A percentile compares a stretch with the other conserved stretches of the same genome.
Conservation (phyloP, 1,140 invertebrate species). For the Gerris buenoi region DNA sequence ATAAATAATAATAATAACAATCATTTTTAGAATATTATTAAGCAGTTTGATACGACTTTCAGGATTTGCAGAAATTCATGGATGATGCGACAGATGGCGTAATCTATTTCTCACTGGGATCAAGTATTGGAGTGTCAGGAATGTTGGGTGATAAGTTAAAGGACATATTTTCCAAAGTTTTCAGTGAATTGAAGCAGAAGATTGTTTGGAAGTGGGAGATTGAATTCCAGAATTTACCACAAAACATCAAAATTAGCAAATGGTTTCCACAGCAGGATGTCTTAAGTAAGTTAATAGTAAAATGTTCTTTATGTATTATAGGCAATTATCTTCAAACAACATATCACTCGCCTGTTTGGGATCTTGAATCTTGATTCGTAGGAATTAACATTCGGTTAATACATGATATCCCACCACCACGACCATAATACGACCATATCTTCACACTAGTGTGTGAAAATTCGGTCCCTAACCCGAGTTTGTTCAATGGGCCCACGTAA, state of each 20-base stretch:
- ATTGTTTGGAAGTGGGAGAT: not conserved
- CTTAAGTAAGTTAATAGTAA: not conserved
- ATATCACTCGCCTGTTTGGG: no score
- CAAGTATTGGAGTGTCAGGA: constrained; percentile 9
- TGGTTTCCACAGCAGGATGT: not conserved
- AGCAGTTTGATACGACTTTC: not conserved
- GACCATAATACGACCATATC: no score
- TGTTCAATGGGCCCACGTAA: no score
- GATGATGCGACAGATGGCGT: constrained; percentile 20
- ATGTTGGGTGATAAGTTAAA: not conserved
- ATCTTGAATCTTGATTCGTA: no score
- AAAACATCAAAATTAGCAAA: not conserved
- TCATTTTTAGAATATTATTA: not conserved
- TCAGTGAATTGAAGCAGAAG: constrained; percentile 1
- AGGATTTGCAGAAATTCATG: constrained; percentile 21
- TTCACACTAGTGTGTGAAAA: no score
- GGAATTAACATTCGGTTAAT: no score
- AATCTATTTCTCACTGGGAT: constrained; percentile 23
- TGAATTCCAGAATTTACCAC: not conserved
- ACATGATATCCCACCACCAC: no score
- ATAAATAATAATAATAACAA: no score
- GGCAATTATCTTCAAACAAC: no score
- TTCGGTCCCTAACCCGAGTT: no score
- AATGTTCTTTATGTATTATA: no score
- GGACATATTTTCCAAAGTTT: not conserved